A percentile compares a stretch with the other conserved stretches of the same genome.
Evolutionary conservation across 2,888 invertebrate genomes (phyloP).

Genomic region (Pilophorus perplexus): DNA sequence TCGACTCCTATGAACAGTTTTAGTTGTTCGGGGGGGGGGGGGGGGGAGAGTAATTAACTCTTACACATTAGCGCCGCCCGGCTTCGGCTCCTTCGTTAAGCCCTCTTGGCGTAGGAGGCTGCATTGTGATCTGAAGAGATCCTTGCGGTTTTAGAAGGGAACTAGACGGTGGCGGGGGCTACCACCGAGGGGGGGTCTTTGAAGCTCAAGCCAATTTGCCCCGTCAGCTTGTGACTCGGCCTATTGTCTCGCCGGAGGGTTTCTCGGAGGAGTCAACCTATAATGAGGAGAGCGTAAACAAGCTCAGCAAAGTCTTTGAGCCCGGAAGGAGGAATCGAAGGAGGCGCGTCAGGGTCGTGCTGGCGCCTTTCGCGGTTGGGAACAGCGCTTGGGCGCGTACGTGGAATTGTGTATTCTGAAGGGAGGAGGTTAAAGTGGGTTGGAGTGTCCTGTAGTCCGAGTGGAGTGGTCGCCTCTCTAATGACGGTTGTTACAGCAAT

Average conservation of each 20-base stretch:
- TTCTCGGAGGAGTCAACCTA: constrained; percentile 2
- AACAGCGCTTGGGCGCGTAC: no score
- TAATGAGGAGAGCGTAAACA: constrained; percentile 26
- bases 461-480: no score
- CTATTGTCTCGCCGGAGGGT: not conserved
- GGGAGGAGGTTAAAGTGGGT: no score
- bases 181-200: not conserved
- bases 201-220: constrained; percentile 20
- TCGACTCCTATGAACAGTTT: constrained; percentile 24
- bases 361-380: no score
- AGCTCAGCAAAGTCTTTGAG: no score
- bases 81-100: constrained; percentile 6
- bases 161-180: not conserved
- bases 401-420: no score
- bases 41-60: constrained; percentile 20
- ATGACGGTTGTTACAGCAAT: no score
- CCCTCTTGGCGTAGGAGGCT: not conserved
- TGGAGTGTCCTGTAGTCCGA: no score
- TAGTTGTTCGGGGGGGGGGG: constrained; percentile 3
- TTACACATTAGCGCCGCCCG: constrained; percentile 23
- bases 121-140: constrained; percentile 32
- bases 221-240: constrained; percentile 24
- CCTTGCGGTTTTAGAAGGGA: constrained; percentile 10
- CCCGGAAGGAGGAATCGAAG: no score
- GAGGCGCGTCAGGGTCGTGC: no score